Conservation (phyloP, 1,140 invertebrate genomes). For the Trichogramma pretiosum region DNA sequence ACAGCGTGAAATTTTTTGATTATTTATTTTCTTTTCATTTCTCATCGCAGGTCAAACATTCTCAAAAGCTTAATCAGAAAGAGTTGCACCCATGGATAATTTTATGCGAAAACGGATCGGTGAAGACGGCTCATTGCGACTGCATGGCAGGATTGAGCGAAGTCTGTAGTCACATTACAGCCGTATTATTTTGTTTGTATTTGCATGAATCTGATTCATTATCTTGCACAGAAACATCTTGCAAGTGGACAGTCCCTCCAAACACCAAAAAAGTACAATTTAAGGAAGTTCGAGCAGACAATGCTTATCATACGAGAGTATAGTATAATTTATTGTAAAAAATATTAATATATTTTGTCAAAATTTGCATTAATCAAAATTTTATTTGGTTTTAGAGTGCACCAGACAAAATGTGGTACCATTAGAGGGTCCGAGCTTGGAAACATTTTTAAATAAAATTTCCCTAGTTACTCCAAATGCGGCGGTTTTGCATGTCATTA, state of each 20-base stretch:
- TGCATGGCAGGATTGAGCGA: background rate
- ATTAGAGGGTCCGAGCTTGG: too few relatives aligned
- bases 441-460: too few relatives aligned
- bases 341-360: background rate
- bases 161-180: slow-evolving; percentile 3
- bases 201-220: background rate
- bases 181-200: background rate
- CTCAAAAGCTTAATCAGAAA: background rate
- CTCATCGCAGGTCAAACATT: too few relatives aligned
- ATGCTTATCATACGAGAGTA: too few relatives aligned
- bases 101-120: background rate
- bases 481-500: too few relatives aligned
- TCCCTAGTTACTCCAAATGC: too few relatives aligned
- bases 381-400: too few relatives aligned
- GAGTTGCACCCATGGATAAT: background rate
- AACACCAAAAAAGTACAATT: slow-evolving; percentile 3
- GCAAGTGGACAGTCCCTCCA: background rate
- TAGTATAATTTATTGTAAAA: slow-evolving; percentile 2
- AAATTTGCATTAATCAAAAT: too few relatives aligned
- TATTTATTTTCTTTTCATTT: too few relatives aligned
- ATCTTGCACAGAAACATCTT: slow-evolving; percentile 1
- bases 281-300: too few relatives aligned
- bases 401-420: too few relatives aligned
- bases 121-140: background rate
- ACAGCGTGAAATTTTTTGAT: too few relatives aligned